Conservation (phyloP, 2,888 invertebrate genomes). For the Yponomeuta evonymella region DNA sequence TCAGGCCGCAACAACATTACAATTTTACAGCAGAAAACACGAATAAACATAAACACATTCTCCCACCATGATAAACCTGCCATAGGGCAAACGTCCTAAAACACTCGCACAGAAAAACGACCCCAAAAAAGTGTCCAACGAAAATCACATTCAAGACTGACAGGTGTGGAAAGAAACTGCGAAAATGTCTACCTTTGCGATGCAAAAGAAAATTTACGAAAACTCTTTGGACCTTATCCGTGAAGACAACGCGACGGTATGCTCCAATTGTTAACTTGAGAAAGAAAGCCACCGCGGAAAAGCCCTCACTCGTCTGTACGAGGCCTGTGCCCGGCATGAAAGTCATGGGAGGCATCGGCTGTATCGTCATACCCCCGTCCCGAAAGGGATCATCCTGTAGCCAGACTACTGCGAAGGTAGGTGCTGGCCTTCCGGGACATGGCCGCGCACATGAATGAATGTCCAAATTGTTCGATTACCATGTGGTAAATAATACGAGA, state of each 20-base stretch:
- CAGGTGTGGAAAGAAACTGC: neutral
- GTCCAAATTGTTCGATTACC: too few species aligned
- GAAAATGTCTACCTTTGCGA: neutral
- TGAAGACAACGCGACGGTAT: neutral
- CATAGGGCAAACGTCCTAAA: too few species aligned
- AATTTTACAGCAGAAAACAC: too few species aligned
- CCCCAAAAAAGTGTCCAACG: neutral
- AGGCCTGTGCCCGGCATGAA: neutral
- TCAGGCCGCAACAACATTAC: too few species aligned
- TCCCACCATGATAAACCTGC: too few species aligned
- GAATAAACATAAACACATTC: too few species aligned
- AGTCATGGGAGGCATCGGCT: neutral
- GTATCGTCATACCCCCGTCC: too few species aligned
- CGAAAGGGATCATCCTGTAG: too few species aligned
- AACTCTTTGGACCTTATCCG: neutral
- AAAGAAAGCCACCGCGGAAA: neutral
- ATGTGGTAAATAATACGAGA: too few species aligned
- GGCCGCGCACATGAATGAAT: too few species aligned
- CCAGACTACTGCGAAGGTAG: too few species aligned
- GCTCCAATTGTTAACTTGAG: neutral
- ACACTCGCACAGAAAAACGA: neutral
- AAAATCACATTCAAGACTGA: neutral
- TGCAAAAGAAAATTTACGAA: constrained; percentile 1
- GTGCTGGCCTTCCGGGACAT: too few species aligned
- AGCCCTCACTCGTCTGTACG: neutral